phyloP scores from a whole-genome alignment of 2,888 invertebrate genomes.

The Polyommatus iphigenia region DNA sequence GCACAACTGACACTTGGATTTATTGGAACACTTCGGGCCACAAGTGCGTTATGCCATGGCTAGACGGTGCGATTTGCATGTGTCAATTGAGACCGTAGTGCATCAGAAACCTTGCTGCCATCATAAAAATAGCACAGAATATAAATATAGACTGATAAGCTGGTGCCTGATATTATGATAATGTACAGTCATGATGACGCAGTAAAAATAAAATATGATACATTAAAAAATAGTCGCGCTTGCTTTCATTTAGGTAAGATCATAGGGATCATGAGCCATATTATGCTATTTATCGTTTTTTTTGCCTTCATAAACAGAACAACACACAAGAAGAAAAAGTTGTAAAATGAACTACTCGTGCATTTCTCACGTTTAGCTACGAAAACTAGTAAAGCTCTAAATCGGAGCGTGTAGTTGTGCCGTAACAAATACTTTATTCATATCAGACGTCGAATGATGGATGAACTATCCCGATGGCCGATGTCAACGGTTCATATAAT shows the following conservation, averaged over 20 bases:
- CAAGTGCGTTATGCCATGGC: conserved; percentile 52
- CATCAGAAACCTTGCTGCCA: not conserved
- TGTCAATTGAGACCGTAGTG: not conserved
- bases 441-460: conserved; percentile 60
- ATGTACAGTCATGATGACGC: no score
- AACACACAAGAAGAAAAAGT: no score
- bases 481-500: conserved; percentile 64
- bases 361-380: not conserved
- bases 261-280: no score
- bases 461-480: conserved; percentile 56
- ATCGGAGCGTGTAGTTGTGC: not conserved
- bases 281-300: no score
- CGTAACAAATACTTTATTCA: conserved; percentile 51
- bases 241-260: no score
- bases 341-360: not conserved
- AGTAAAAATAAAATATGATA: no score
- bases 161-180: no score
- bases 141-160: no score
- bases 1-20: conserved; percentile 65
- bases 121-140: not conserved
- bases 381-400: not conserved
- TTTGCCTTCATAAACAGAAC: no score
- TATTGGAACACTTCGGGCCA: conserved; percentile 51
- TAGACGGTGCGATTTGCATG: not conserved
- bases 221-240: no score